Evolutionary conservation across 1,140 invertebrate species (phyloP), one percentile per base, ranked within the genome.

Genomic region (Drosophila subpulchrella): DNA sequence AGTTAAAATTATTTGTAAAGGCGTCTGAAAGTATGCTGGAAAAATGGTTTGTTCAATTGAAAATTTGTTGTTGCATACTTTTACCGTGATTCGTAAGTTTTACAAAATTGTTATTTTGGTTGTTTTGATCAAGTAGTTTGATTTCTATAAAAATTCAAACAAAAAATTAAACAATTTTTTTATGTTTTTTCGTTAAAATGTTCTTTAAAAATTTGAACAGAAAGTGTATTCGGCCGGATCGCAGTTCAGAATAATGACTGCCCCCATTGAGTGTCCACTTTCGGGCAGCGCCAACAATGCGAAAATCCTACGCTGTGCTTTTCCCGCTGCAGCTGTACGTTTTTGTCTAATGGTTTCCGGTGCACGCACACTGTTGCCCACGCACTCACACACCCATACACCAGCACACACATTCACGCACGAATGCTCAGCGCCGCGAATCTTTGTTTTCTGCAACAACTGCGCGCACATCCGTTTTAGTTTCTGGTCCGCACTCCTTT

Each of bases 261-360:
- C 60, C 32, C 68, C 51, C 83, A 62, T 56, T 60, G 71, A 74
- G 68, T 78, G 83, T 89, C 84, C 83, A 88, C 80, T 88, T 88
- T 89, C 55, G 84, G 83, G 59, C 75, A 79, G 67, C 68, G 62
- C 80, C 84, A 86, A 88, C 83, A 86, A 88, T 88, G 83, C 83
- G 79, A 65, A 86, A 89, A 74, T 89, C 83, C 83, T 79, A 67
- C 42, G 46, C 38, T 56, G 30, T 65, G 55, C 44, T 47, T 39
- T 68, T 62, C 42, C 38, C 39, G 53, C 67, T 79, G 62, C 82
- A 81, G 47, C 71, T 88, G 83, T 81, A 83, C 84, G 83, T 88
- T 88, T 88, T 88, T 88, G 83, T 88, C 83, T 88, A 88, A 88
- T 88, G 83, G 83, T 65, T 88, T 88, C 84, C 83, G 83, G 83